These are phyloP conservation scores for Egretta garzetta DNA, from an alignment of 2,113 vertebrate genomes.

Conservation along the genomic window DNA sequence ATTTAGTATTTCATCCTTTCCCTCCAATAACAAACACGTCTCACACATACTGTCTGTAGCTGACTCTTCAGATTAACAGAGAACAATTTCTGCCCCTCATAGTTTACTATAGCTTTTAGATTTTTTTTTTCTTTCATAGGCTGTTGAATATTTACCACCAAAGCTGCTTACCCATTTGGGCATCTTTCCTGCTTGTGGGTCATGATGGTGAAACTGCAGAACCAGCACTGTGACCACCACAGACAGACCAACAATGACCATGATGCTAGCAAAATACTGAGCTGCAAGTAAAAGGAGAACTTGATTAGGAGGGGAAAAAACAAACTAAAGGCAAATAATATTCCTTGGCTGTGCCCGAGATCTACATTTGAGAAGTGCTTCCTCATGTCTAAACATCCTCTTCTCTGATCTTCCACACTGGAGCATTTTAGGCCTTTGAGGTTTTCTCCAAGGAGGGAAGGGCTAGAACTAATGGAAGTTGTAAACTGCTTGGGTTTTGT, in stretches of 20 bases:
- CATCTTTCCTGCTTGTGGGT: conserved; percentile 90
- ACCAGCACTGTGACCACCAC: conserved; percentile 90
- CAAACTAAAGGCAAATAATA: background rate
- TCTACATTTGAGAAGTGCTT: background rate
- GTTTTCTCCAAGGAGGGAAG: background rate
- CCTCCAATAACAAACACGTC: rapidly evolving
- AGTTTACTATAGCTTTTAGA: background rate
- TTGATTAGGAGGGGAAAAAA: background rate
- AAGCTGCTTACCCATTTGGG: conserved; percentile 84
- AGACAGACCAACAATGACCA: conserved; percentile 90
- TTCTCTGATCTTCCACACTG: background rate
- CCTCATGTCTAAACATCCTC: background rate
- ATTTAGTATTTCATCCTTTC: background rate
- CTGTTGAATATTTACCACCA: background rate
- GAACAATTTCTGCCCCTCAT: background rate
- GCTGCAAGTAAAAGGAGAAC: conserved; percentile 65
- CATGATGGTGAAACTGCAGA: conserved; percentile 91
- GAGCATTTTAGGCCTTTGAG: background rate
- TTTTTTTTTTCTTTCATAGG: background rate
- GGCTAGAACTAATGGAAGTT: background rate
- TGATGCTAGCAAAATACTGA: conserved; percentile 91
- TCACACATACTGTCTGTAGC: background rate
- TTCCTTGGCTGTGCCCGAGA: background rate
- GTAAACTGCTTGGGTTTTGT: background rate
- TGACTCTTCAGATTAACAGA: background rate